Evolutionary conservation across 2,797 vertebrate species (phyloP), one percentile per base, ranked within the genome.

Genomic region (Poecilia gillii): DNA sequence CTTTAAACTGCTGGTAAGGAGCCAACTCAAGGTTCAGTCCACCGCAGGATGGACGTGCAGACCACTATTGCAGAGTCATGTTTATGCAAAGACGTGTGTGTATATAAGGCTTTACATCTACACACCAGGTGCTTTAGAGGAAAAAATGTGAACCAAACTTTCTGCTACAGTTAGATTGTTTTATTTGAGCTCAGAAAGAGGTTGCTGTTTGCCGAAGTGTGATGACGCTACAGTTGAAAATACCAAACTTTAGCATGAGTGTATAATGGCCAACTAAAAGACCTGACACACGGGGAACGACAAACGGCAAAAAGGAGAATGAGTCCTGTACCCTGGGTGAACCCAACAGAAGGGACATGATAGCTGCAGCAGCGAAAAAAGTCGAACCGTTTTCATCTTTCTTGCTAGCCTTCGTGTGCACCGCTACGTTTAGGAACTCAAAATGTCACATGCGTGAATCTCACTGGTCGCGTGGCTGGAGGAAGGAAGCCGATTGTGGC

Each of bases 21-120:
- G 88, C 93, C 90, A 90, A 81, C 86, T 79, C 82, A 25, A 72
- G 84, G 88, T 88, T 87, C 88, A 88, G 92, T 94, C 90, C 88
- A 89, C 87, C 87, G 14, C 76, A 77, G 81, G 78, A 83, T 74
- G 53, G 13, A 88, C 83, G 51, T 49, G 64, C 79, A 78, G 81
- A 87, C 80, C 88, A 81, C 85, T 80, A 25, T 73, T 75, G 70
- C 84, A 81, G n/a, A 85, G 16, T 53, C 72, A 25, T 36, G 59
- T 74, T 74, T 72, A 59, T 16, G 57, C 57, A 36, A 59, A 6
- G 31, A 64, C 57, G 33, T 45, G 46, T 46, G 43, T 45, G 1
- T 47, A 46, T 47, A 46, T 25, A 59, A 5, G 46, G 25, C 64
- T 25, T 3, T 1, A 18, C 51, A 66, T 64, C 66, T 77, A 74